phyloP scores from a whole-genome alignment of 2,888 invertebrate species.

The Serripes groenlandicus region DNA sequence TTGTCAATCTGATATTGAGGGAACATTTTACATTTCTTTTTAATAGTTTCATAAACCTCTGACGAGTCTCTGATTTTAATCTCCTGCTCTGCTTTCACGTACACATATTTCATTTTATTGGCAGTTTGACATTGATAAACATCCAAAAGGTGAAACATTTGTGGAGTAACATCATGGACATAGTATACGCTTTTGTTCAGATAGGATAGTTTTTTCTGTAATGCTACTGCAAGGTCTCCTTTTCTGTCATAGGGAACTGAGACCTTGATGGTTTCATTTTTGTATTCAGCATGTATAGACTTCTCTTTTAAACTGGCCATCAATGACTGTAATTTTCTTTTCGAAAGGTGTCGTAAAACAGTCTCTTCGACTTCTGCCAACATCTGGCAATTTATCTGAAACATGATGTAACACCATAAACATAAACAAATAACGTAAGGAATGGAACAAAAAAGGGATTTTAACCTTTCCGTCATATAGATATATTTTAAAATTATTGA shows the following conservation, averaged over 20 bases:
- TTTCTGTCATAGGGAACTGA: not conserved
- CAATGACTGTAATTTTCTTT: no score
- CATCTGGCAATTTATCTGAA: no score
- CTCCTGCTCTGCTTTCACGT: not conserved
- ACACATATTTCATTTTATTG: not conserved
- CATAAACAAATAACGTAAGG: no score
- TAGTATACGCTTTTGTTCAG: not conserved
- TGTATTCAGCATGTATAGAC: no score
- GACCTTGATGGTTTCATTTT: no score
- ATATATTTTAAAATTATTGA: no score
- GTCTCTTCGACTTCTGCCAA: no score
- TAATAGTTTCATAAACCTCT: conserved; percentile 8
- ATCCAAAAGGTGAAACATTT: not conserved
- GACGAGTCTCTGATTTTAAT: not conserved
- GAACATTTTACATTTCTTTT: not conserved
- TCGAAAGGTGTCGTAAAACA: no score
- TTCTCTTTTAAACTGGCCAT: no score
- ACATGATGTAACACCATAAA: no score
- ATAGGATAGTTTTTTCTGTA: not conserved
- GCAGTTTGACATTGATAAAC: not conserved
- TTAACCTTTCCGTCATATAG: no score
- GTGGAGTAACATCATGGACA: conserved; percentile 6
- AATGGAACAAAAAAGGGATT: no score
- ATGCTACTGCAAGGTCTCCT: not conserved
- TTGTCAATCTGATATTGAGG: not conserved